Percentiles rank a stretch among this genome's conserved stretches.
Evolutionary conservation across 2,888 invertebrate species (phyloP).

Genomic region (Plebejus melissa): DNA sequence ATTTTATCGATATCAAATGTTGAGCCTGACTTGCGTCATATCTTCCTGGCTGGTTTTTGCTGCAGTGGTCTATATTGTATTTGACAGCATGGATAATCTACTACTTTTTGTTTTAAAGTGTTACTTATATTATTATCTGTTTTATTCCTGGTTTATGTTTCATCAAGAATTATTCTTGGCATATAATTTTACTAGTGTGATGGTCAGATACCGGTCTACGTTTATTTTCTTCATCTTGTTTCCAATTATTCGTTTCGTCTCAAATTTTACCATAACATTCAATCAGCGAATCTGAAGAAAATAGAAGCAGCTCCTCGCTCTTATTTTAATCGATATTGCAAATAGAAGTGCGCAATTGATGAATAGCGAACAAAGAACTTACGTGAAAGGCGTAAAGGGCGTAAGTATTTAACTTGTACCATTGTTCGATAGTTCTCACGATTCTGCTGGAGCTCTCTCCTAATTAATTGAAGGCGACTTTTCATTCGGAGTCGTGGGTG

Average conservation of each 20-base stretch:
- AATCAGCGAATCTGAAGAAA: not conserved
- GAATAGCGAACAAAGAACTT: constrained; percentile 7
- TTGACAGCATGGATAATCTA: not conserved
- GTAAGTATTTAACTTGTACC: constrained; percentile 34
- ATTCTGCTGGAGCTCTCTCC: constrained; percentile 48
- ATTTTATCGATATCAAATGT: constrained; percentile 24
- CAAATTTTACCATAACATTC: not conserved
- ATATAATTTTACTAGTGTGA: not conserved
- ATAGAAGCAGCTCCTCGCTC: not conserved
- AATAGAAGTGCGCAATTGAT: constrained; percentile 8
- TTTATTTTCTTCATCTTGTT: not conserved
- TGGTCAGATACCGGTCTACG: not conserved
- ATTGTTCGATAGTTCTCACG: constrained; percentile 51
- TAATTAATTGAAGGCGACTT: constrained; percentile 69
- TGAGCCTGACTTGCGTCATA: constrained; percentile 24
- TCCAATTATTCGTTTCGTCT: not conserved
- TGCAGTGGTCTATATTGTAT: constrained; percentile 7
- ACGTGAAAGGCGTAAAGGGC: constrained; percentile 18
- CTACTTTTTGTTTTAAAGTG: not conserved
- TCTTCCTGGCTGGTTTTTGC: constrained; percentile 10
- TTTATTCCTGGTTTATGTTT: not conserved
- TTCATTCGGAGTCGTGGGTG: constrained; percentile 54
- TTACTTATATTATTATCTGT: not conserved
- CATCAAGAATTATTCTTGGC: not conserved
- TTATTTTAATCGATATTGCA: constrained; percentile 4